A percentile compares a stretch with the other conserved stretches of the same genome.
Conservation (phyloP, 2,797 vertebrate genomes). For the Helostoma temminkii region DNA sequence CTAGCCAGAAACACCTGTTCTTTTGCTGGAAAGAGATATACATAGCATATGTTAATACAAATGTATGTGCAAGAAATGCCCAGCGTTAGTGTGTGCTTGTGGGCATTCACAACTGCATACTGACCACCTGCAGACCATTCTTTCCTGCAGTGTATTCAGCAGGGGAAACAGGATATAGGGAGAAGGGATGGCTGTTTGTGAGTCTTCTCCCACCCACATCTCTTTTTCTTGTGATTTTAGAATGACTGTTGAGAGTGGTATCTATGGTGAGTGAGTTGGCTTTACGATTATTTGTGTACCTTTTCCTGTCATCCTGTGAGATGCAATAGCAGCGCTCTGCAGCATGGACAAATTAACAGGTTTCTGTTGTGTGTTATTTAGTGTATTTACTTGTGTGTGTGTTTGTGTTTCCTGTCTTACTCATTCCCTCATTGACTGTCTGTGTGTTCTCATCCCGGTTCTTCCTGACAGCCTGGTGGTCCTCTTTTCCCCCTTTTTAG, state of each 20-base stretch:
- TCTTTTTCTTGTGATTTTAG: constrained; percentile 22
- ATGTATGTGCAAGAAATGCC: background rate
- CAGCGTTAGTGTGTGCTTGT: constrained; percentile 5
- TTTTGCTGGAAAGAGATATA: background rate
- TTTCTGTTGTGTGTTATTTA: constrained; percentile 48
- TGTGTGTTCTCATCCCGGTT: constrained; percentile 62
- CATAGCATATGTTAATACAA: background rate
- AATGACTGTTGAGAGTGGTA: constrained; percentile 18
- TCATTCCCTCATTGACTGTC: constrained; percentile 37
- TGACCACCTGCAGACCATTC: constrained; percentile 23
- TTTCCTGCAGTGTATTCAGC: constrained; percentile 16
- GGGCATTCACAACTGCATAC: background rate
- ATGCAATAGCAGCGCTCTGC: constrained; percentile 16
- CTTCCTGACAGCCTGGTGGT: constrained; percentile 67
- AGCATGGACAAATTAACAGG: constrained; percentile 46
- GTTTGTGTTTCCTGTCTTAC: constrained; percentile 60
- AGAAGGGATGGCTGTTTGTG: constrained; percentile 11
- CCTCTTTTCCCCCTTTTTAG: constrained; percentile 45
- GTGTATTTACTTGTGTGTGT: constrained; percentile 42
- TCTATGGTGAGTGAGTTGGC: constrained; percentile 9
- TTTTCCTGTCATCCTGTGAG: constrained; percentile 27
- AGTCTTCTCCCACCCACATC: constrained; percentile 20
- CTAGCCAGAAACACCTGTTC: constrained; percentile 1
- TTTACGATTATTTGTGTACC: constrained; percentile 12
- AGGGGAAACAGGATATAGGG: constrained; percentile 47